Base-by-base conservation (phyloP, 1,140 invertebrate genomes). In the Pseudomyrmex flavicornis region DNA sequence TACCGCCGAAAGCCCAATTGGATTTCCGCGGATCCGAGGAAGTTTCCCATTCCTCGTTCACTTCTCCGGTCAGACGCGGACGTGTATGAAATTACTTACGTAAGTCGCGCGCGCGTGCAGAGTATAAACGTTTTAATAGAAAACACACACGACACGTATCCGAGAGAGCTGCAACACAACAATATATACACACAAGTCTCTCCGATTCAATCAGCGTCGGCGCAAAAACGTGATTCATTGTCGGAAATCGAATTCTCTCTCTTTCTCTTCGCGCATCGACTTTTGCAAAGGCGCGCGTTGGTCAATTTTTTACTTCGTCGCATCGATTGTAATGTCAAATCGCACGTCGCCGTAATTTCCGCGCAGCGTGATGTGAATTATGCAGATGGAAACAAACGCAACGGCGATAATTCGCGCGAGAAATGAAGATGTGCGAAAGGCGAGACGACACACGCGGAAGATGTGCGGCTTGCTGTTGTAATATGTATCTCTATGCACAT, bases 261-360 rank as follows among this genome's bases (percentile, higher is more conserved):
- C 4, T 35, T 0, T 35, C 35, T 35, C 35, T 35, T 7, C 0
- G 5, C 50, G 17, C 35, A 0, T 15, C 2, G 12, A 46, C 44
- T 79, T 79, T 26, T 20, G 26, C 35, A 26, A 44, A 69, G 63
- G 17, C 20, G n/a, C 35, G 52, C 35, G 52, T 79, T 22, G 46
- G 20, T 46, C 44, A 15, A 15, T 72, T 9, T 61, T 72, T 80
- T 35, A 20, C 10, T 1, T 2, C 15, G 48, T 10, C 44, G 52
- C 54, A 66, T 48, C 65, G n/a, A 79, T 79, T 79, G 76, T 70
- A 59, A 52, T 59, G 66, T 72, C 65, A 72, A 80, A 50, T 59
- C 66, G 76, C 76, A 26, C 15, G 63, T 66, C 26, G 20, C 44
- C 10, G 26, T 66, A 56, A 80, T 80, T 80, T 80, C 54, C 76